Base-by-base conservation (phyloP, 2,113 vertebrate genomes). In the Cervus canadensis region DNA sequence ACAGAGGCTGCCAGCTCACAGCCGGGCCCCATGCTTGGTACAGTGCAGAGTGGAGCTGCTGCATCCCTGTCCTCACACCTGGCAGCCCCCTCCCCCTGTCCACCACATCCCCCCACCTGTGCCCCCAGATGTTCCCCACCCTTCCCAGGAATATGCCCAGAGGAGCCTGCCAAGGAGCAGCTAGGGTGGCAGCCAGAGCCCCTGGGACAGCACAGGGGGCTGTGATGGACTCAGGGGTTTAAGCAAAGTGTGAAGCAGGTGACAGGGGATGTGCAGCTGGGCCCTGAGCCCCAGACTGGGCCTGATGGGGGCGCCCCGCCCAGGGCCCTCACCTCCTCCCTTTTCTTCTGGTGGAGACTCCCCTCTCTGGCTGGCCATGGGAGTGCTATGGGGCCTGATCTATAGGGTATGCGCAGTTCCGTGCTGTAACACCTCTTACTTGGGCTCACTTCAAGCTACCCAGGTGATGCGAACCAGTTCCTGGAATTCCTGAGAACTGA, bases 321-420 rank as follows among this genome's bases (percentile, higher is more conserved):
- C 25, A 8, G 2, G 33, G 43, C 30, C 3, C 76, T 87, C 33
- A 26, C 30, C 6, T 6, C 28, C 28, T 48, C 26, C 21, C 50
- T 56, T 67, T 52, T 23, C n/a, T 67, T 64, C 57, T 0, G 8
- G 23, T 19, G 48, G 25, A 13, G 40, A 45, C 16, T 3, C 33
- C 19, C 17, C 26, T 21, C 59, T 45, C 60, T 36, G 9, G 4
- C 43, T 5, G 0, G 59, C 7, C 26, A 28, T 26, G 6, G 0
- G 4, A 7, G 33, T 26, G 7, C 14, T 6, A 0, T 23, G 0
- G 85, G 40, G 14, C 28, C 4, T 30, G n/a, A 60, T 43, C 0
- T 86, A 1, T 1, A 11, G 21, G 0, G 2, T 54, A 48, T n/a
- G 40, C 54, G 26, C 74, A 64, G 1, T 23, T 21, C 81, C 2